Conservation (phyloP, 2,888 invertebrate species). For the Cheiracanthium punctorium region DNA sequence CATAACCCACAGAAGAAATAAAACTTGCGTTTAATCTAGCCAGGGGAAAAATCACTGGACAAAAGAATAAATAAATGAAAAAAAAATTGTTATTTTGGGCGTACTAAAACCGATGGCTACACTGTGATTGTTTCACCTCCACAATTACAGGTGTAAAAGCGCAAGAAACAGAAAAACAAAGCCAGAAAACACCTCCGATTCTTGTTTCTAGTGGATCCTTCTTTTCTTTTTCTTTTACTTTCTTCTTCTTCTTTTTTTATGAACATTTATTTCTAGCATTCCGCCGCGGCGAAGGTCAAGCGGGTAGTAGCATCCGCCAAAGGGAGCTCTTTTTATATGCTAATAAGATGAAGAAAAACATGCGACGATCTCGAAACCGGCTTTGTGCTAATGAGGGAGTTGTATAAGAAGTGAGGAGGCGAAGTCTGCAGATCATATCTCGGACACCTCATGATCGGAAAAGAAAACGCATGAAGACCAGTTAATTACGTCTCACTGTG, state of each 20-base stretch:
- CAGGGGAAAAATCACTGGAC: background rate
- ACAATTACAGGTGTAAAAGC: constrained; percentile 59
- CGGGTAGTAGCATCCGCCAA: constrained; percentile 18
- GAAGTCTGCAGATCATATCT: constrained; percentile 3
- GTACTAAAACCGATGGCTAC: constrained; percentile 28
- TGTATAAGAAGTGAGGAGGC: constrained; percentile 13
- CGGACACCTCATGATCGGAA: background rate
- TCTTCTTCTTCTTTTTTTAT: constrained; percentile 10
- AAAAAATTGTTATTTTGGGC: constrained; percentile 31
- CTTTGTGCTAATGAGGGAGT: constrained; percentile 28
- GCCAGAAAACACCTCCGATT: constrained; percentile 39
- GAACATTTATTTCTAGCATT: constrained; percentile 18
- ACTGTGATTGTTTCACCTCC: constrained; percentile 52
- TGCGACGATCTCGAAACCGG: constrained; percentile 2
- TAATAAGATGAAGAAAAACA: constrained; percentile 41
- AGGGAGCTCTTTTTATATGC: constrained; percentile 55
- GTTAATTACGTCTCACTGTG: too few species aligned
- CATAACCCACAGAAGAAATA: background rate
- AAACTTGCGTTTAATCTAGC: background rate
- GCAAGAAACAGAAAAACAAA: constrained; percentile 37
- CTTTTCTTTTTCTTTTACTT: constrained; percentile 21
- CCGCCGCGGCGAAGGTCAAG: constrained; percentile 45
- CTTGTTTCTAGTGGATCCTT: constrained; percentile 32
- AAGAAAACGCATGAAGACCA: too few species aligned
- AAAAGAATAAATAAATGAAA: too few species aligned